phyloP scores from a whole-genome alignment of 2,113 vertebrate species.

The Etheostoma spectabile region DNA sequence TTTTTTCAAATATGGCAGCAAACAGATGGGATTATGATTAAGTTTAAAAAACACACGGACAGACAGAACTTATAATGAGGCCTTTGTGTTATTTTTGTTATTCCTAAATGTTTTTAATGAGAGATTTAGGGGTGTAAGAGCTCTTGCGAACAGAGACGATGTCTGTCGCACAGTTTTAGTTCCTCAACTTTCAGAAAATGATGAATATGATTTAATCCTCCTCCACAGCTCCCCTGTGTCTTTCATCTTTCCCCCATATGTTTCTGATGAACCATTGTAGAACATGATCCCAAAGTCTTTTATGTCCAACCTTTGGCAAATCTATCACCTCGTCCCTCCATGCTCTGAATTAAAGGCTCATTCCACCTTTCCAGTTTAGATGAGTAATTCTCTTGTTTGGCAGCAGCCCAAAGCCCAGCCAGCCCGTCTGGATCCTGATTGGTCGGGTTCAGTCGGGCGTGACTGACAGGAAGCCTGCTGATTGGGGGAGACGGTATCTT shows the following conservation, averaged over 20 bases:
- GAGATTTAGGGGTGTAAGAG: conserved; percentile 15
- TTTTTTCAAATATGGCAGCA: conserved; percentile 14
- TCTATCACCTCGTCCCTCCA: conserved; percentile 75
- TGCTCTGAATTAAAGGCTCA: conserved; percentile 78
- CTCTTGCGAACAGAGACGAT: conserved; percentile 21
- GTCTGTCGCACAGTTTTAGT: conserved; percentile 26
- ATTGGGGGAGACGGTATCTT: conserved; percentile 83
- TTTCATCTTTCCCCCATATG: conserved; percentile 65
- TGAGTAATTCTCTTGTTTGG: conserved; percentile 78
- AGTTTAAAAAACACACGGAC: conserved; percentile 25
- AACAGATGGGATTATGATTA: conserved; percentile 56
- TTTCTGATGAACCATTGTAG: conserved; percentile 75
- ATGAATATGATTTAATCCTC: conserved; percentile 48
- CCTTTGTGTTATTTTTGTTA: conserved; percentile 27
- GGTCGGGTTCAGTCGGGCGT: conserved; percentile 77
- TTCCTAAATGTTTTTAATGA: conserved; percentile 25
- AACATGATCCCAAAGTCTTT: conserved; percentile 71
- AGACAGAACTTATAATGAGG: conserved; percentile 41
- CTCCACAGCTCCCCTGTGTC: conserved; percentile 40
- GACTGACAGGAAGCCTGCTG: conserved; percentile 85
- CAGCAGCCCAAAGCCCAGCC: conserved; percentile 69
- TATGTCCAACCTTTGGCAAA: conserved; percentile 77
- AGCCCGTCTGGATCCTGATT: conserved; percentile 75
- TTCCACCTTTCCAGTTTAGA: conserved; percentile 76
- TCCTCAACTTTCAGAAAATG: conserved; percentile 43